Base-by-base conservation (phyloP, 2,797 vertebrate species). In the Muscicapa comitata region DNA sequence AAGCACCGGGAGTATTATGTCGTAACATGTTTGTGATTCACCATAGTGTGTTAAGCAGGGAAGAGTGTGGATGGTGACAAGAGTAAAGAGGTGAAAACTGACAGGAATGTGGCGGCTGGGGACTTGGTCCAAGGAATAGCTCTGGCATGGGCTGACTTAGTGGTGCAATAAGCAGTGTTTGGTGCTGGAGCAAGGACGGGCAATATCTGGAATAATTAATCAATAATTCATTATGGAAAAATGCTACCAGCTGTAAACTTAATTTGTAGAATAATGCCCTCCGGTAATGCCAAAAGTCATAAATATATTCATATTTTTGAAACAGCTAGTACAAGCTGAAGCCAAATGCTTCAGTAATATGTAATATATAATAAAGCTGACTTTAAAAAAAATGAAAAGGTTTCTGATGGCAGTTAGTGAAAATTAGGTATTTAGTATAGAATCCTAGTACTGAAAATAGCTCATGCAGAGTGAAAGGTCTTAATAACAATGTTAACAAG, bases 161-260 rank as follows among this genome's bases (percentile, higher is more conserved):
- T 85, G 87, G 33, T 45, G 68, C 86, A 93, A 83, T 73, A 78
- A 95, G 96, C 86, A 76, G 24, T 51, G 61, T 88, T 74, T 57
- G 51, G 72, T 85, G 80, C 81, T 91, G 93, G 75, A 80, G 74
- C 2, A 29, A 92, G 85, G 77, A 96, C 18, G 11, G 86, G 90
- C 74, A 91, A n/a, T 97, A 88, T 91, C 86, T 91, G 74, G 55
- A 84, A 95, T 94, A 97, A 97, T 96, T 93, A 97, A 94, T 96
- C 94, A 97, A 96, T 96, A 96, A 96, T 95, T 95, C 95, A 96
- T 86, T 61, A 95, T 8, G 26, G 77, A 84, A 96, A 97, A 94
- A 96, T 55, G 62, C 85, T 92, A 90, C 63, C 80, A 93, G 83
- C 90, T 92, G 80, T 93, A 95, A 92, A 91, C 48, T 61, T 95